Base-by-base conservation (phyloP, 2,888 invertebrate species). In the Idaea biselata region DNA sequence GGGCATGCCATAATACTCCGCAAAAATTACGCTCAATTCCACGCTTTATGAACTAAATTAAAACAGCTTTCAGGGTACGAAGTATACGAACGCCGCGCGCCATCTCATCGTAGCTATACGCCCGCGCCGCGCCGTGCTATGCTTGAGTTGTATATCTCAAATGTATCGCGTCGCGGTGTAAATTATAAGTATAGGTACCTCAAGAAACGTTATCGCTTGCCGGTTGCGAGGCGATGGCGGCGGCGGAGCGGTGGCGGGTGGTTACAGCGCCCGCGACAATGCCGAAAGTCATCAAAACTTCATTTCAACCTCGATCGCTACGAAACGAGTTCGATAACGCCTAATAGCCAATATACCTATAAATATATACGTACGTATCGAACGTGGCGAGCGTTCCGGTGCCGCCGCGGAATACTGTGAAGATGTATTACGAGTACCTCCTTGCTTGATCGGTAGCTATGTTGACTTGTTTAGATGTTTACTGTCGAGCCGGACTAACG, bases 231-330 rank as follows among this genome's bases (percentile, higher is more conserved):
- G 25, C 25, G 25, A 5, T 25, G 25, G 25, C 25, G 25, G 25
- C 25, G 25, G 25, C 25, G 25, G 1, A 5, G 25, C 25, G 25
- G 3, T 5, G 25, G 25, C 25, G 25, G 25, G 25, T 25, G 25
- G 25, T 25, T 25, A 25, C 25, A 25, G 25, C 25, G 25, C 25
- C 25, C 25, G 25, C 61, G 63, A 31, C 61, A 33, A 44, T 55
- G 67, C 33, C 61, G 62, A 60, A 64, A 61, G 63, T 67, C 71
- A 69, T 69, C 69, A 68, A 68, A 68, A 69, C 62, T 65, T 68
- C 68, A 71, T 69, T 71, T 62, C 60, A 60, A 62, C 59, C 60
- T 62, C 31, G 58, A 61, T 55, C 60, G 64, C 60, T 58, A 60
- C 60, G 53, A 32, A 68, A 68, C 65, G 71, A 66, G 60, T 55